phyloP scores from a whole-genome alignment of 2,888 invertebrate species.

The Gibbula magus region DNA sequence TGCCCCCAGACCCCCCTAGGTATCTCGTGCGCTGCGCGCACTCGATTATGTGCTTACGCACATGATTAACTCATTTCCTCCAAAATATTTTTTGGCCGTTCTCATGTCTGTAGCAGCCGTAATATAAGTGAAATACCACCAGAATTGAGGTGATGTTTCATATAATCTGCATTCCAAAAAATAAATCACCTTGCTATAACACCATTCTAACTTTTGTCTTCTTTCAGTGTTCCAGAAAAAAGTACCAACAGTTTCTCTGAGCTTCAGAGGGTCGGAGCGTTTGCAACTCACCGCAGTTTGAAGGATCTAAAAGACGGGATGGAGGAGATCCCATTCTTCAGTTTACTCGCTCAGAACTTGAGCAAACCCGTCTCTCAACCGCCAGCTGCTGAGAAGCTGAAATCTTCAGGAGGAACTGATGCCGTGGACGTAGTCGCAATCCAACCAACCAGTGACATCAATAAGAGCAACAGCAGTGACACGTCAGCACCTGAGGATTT shows the following conservation, averaged over 20 bases:
- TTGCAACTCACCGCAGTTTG: conserved; percentile 54
- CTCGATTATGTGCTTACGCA: no score
- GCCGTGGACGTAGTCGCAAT: conserved; percentile 27
- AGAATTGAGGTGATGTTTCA: not conserved
- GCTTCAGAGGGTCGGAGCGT: conserved; percentile 68
- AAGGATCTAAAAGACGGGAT: conserved; percentile 46
- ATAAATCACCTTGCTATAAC: not conserved
- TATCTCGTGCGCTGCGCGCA: no score
- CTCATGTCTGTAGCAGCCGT: no score
- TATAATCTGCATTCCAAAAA: not conserved
- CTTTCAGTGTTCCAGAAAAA: conserved; percentile 56
- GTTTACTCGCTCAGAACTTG: conserved; percentile 53
- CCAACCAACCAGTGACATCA: conserved; percentile 41
- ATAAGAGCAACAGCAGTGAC: conserved; percentile 57
- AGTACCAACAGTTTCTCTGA: conserved; percentile 51
- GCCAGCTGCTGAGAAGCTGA: not conserved
- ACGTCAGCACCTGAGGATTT: conserved; percentile 79
- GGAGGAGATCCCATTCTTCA: conserved; percentile 71
- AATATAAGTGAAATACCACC: no score
- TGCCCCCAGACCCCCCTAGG: no score
- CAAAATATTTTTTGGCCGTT: no score
- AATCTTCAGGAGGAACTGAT: conserved; percentile 9
- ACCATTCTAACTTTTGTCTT: not conserved
- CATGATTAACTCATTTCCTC: no score
- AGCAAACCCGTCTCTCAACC: not conserved